Evolutionary conservation across 2,113 vertebrate genomes (phyloP).

Genomic region (Perca schrenkii): DNA sequence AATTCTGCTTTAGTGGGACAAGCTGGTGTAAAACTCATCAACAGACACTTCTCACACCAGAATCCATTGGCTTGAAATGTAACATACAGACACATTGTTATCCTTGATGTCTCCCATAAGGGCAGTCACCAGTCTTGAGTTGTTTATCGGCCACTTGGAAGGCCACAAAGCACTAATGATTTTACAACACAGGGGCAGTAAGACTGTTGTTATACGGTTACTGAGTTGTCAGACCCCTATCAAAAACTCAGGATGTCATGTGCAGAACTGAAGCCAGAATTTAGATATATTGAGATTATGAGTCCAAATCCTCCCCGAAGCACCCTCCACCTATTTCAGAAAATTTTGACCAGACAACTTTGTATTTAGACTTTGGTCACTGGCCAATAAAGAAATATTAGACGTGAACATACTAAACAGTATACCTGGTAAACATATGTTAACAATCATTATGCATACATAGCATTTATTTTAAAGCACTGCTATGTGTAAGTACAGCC

Average conservation of each 20-base stretch:
- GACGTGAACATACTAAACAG: neutral
- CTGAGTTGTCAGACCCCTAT: neutral
- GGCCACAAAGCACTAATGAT: neutral
- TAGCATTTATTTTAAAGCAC: neutral
- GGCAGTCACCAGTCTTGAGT: neutral
- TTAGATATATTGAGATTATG: neutral
- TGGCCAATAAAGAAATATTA: too few relatives aligned
- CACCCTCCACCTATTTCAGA: neutral
- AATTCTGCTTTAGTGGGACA: neutral
- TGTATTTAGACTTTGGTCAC: neutral
- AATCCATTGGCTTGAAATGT: neutral
- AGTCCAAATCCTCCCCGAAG: neutral
- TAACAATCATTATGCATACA: neutral
- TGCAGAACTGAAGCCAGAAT: neutral
- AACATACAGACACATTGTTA: neutral
- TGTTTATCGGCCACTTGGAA: constrained; percentile 1
- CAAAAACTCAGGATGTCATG: neutral
- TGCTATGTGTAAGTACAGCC: neutral
- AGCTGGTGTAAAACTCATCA: neutral
- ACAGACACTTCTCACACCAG: neutral
- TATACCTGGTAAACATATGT: neutral
- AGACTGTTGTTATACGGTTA: neutral
- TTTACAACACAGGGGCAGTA: neutral
- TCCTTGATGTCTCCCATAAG: neutral
- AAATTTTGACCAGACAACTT: neutral